These are phyloP conservation scores for Micromesistius poutassou DNA, from an alignment of 2,797 vertebrate species.

Conservation along the genomic window DNA sequence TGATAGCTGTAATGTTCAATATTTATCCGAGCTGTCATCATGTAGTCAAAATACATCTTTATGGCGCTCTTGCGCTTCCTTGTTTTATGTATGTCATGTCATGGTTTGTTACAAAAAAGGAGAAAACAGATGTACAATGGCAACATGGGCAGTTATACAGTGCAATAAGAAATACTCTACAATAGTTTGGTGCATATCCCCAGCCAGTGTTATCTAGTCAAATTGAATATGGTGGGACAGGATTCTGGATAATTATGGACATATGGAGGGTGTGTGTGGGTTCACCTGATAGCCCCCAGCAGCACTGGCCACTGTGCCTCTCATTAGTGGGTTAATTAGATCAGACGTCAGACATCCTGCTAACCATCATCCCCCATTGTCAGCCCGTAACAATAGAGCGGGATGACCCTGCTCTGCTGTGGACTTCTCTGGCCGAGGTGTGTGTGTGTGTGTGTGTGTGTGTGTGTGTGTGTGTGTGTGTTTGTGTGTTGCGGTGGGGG, in stretches of 20 bases:
- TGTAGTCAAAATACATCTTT: too few species aligned
- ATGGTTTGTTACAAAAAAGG: too few species aligned
- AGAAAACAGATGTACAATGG: too few species aligned
- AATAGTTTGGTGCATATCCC: constrained; percentile 13
- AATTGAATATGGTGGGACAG: constrained; percentile 9
- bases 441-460: background rate
- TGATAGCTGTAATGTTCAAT: too few species aligned
- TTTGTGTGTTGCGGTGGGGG: constrained; percentile 7
- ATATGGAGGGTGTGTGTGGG: constrained; percentile 18
- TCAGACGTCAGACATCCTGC: constrained; percentile 55
- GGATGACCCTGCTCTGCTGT: constrained; percentile 2
- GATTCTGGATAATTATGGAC: background rate
- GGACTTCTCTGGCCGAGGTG: background rate
- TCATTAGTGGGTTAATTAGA: constrained; percentile 62
- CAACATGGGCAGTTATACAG: too few species aligned
- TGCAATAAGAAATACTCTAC: background rate
- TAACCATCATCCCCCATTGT: constrained; percentile 26
- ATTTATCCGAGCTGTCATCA: too few species aligned
- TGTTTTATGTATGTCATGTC: too few species aligned
- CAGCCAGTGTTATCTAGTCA: constrained; percentile 7
- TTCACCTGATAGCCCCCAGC: constrained; percentile 46
- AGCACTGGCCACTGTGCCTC: constrained; percentile 49
- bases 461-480: background rate
- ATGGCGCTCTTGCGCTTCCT: too few species aligned
- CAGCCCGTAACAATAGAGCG: constrained; percentile 22